Percentiles rank a stretch among this genome's conserved stretches.
Evolutionary conservation across 2,888 invertebrate species (phyloP).

Genomic region (Chloromyia formosa): DNA sequence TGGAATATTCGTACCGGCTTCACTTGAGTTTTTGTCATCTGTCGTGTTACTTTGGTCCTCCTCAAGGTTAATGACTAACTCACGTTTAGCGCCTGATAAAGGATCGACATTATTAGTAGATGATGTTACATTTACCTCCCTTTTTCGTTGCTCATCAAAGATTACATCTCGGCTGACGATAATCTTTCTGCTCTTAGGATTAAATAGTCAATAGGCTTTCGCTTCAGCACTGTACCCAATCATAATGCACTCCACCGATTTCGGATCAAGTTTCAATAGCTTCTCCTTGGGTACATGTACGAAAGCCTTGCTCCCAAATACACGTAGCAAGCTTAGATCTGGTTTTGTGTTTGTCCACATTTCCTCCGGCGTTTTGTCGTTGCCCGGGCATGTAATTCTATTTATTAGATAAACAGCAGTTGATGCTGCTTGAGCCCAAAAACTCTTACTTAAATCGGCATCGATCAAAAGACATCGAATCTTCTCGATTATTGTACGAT

Average conservation of each 20-base stretch:
- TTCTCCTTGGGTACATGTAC: constrained; percentile 57
- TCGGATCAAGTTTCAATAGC: constrained; percentile 50
- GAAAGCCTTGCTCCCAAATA: constrained; percentile 56
- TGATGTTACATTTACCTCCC: too few relatives aligned
- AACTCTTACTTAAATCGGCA: constrained; percentile 50
- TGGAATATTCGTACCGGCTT: too few relatives aligned
- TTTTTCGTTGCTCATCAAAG: neutral
- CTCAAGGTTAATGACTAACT: neutral
- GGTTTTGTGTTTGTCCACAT: constrained; percentile 56
- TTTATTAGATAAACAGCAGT: constrained; percentile 34
- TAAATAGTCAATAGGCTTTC: neutral
- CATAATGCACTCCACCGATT: neutral
- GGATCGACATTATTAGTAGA: neutral
- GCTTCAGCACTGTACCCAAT: neutral
- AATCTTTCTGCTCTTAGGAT: neutral
- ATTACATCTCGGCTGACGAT: neutral
- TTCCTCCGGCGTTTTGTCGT: constrained; percentile 56
- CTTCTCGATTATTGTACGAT: neutral
- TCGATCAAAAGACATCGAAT: constrained; percentile 45
- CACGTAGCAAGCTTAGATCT: constrained; percentile 55
- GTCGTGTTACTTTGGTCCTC: too few relatives aligned
- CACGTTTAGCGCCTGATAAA: neutral
- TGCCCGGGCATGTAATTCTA: constrained; percentile 28
- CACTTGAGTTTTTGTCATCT: too few relatives aligned
- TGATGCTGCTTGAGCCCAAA: constrained; percentile 52